These are phyloP conservation scores for Diadema setosum DNA, from an alignment of 35 echinoderm and acorn worm genomes.

Conservation along the genomic window DNA sequence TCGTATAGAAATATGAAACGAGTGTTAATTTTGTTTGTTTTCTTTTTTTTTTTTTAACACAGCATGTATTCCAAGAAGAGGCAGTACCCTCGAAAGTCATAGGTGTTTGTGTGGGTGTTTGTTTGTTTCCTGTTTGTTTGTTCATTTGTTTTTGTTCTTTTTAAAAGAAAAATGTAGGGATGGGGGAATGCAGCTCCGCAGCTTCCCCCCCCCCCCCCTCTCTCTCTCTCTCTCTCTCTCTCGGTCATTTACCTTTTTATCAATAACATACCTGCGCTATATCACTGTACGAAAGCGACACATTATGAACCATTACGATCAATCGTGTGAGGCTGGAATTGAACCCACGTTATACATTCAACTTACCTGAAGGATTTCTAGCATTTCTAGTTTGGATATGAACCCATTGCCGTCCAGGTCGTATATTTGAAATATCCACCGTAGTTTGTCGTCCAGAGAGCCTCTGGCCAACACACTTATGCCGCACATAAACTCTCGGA, in stretches of 20 bases:
- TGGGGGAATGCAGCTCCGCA: background rate
- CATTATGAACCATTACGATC: no score
- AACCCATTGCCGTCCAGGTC: slow-evolving; percentile 78
- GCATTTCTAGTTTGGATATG: slow-evolving; percentile 77
- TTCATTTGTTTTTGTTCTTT: no score
- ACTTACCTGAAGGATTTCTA: slow-evolving; percentile 75
- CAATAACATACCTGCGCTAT: background rate
- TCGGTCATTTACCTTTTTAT: background rate
- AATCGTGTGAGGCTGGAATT: background rate
- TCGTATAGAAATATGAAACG: no score
- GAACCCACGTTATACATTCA: background rate
- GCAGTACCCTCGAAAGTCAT: no score
- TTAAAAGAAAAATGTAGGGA: background rate
- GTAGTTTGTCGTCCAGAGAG: slow-evolving; percentile 76
- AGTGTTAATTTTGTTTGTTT: no score
- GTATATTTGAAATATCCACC: slow-evolving; percentile 92
- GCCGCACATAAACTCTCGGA: slow-evolving; percentile 89
- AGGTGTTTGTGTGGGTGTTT: no score
- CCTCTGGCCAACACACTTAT: slow-evolving; percentile 79
- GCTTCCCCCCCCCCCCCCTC: background rate
- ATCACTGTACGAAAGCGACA: background rate
- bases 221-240: background rate
- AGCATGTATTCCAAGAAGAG: no score
- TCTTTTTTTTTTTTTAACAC: no score
- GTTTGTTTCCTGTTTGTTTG: no score